Evolutionary conservation across 2,113 vertebrate species (phyloP), one percentile per base, ranked within the genome.

Genomic region (Gasterosteus aculeatus): DNA sequence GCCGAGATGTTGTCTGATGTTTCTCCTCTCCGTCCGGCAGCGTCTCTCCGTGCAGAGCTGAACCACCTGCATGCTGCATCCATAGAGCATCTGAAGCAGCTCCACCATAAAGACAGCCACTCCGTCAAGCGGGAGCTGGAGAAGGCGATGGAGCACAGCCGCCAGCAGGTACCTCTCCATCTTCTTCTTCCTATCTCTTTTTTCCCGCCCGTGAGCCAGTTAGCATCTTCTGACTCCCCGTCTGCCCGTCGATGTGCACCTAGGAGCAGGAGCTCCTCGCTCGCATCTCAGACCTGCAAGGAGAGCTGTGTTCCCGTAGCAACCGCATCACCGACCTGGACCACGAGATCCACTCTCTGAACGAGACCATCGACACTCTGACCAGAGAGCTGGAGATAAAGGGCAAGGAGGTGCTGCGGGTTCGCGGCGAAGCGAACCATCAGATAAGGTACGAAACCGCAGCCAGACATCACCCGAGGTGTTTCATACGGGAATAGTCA

Each of bases 341-440:
- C 90, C 96, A 95, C 38, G 97, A 99, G 88, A 95, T 97, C 72
- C 95, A 97, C 80, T 94, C 96, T 38, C 95, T 99, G 67, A 97
- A 96, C 66, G 96, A 98, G 90, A 99, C 96, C 82, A 96, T 98
- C 72, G 95, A 92, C 93, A 95, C 96, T 5, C 88, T 99, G 82
- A 98, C 97, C 7, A 95, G 97, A 85, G 98, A 99, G 89, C 88
- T 99, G 91, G 98, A 99, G 87, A 93, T 95, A 69, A 99, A 99
- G 91, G 98, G 97, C 68, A 97, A 98, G 81, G 97, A 99, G 92
- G 95, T 99, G 77, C 96, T 99, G 82, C 93, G 96, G 87, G 95
- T 98, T 85, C 96, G 96, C 65, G 97, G 97, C 70, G 98, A 99
- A 88, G 97, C 97, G 44, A 99, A 96, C 89, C 95, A 98, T 31